Conservation (phyloP, 1,140 invertebrate genomes). For the Chionoecetes opilio region DNA sequence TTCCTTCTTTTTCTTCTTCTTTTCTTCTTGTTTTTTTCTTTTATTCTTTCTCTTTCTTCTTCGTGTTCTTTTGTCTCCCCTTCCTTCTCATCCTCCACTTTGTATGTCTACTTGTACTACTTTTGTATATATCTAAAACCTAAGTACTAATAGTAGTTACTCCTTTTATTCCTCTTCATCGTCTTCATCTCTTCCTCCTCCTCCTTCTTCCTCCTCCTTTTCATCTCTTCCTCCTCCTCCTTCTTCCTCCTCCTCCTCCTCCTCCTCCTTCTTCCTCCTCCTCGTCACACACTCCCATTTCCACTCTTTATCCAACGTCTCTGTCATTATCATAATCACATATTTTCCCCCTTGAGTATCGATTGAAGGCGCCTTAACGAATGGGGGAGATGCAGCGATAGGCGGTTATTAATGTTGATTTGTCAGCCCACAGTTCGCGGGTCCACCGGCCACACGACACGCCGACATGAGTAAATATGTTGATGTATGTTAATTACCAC, state of each 20-base stretch:
- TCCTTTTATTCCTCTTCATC: background rate
- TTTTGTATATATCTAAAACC: too few species aligned
- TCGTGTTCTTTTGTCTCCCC: too few species aligned
- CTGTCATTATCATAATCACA: conserved; percentile 29
- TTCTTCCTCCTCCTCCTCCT: background rate
- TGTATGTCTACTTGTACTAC: too few species aligned
- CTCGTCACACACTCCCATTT: too few species aligned
- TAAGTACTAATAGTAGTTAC: too few species aligned
- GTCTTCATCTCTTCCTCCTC: background rate
- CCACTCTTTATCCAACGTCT: background rate
- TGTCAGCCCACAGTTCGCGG: conserved; percentile 23
- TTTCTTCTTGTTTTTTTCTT: too few species aligned
- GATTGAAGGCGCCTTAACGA: background rate
- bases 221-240: background rate
- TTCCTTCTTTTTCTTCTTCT: too few species aligned
- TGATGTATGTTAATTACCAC: conserved; percentile 21
- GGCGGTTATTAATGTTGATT: conserved; percentile 11
- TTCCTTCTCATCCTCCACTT: too few species aligned
- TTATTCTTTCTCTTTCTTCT: too few species aligned
- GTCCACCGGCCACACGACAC: too few species aligned
- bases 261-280: background rate
- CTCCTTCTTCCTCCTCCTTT: background rate
- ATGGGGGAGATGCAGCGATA: background rate
- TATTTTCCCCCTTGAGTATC: background rate
- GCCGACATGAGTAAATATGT: conserved; percentile 27